Base-by-base conservation (phyloP, 1,140 invertebrate genomes). In the Heliconius hewitsoni region DNA sequence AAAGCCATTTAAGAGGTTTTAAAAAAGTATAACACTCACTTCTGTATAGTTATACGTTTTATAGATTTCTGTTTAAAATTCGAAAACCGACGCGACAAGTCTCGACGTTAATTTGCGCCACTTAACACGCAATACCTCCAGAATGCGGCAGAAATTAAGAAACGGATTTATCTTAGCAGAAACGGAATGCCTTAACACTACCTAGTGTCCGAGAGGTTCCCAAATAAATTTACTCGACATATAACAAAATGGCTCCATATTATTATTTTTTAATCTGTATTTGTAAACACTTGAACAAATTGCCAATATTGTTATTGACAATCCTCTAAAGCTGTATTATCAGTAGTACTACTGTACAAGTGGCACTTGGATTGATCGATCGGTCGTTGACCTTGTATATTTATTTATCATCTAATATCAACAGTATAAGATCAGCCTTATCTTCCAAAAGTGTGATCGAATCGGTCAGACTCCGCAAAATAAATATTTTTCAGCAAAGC, bases 401-500 rank as follows among this genome's bases (percentile, higher is more conserved):
- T 30, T 66, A 66, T 30, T 66, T 66, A 66, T 30, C 27, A 66
- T 66, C 23, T 13, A 27, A 66, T 66, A 30, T 27, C 23, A 13
- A 66, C 60, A 66, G 13, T 30, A 13, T 66, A 57, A 57, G 55
- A 27, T 66, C 60, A 66, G 9, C 27, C 27, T 16, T 27, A 66
- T 66, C 52, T 60, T 70, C 27, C 73, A 39, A 77, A 78, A 23
- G 23, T 23, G 23, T 23, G 23, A 23, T 23, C 23, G 74, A 76
- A 72, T 81, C 66, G 70, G 76, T 76, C 78, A 42, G 70, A 81
- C 70, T 71, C 75, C 76, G 73, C 66, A 78, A 81, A 81, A 74
- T 74, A 78, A 81, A 78, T 73, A 78, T 81, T 81, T 81, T 77
- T 76, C 60, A 74, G 27, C 57, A 23, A 74, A 74, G 74, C 78